These are phyloP conservation scores for Cliona cf. orientalis DNA, from an alignment of 37 sponge, comb jelly and placozoan genomes.

Conservation along the genomic window DNA sequence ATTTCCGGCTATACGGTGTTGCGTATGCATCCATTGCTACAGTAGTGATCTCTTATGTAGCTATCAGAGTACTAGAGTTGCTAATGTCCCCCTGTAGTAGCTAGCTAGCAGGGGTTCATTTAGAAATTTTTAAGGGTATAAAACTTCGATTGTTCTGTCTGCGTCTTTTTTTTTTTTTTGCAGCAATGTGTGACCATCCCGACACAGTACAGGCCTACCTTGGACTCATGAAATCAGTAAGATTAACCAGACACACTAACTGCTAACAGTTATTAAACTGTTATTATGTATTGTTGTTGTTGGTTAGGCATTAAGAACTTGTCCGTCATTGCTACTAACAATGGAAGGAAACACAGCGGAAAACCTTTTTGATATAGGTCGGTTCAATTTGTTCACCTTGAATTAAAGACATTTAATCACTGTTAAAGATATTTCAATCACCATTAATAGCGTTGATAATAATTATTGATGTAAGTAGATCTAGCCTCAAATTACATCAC, in stretches of 20 bases:
- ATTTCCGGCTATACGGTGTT: too few relatives aligned
- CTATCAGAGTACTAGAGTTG: background rate
- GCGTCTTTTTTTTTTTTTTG: background rate
- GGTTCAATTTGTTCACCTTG: too few relatives aligned
- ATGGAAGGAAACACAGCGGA: too few relatives aligned
- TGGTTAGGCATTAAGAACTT: slow-evolving; percentile 22
- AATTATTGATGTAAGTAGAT: background rate
- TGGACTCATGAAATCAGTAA: slow-evolving; percentile 25
- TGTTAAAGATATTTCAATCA: too few relatives aligned
- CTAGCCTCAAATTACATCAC: background rate
- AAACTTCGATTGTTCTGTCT: background rate
- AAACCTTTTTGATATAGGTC: too few relatives aligned
- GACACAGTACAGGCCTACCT: slow-evolving; percentile 51
- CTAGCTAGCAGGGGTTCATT: too few relatives aligned
- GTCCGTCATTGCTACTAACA: slow-evolving; percentile 8
- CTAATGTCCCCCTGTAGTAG: too few relatives aligned
- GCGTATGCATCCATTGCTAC: too few relatives aligned
- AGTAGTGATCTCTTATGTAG: background rate
- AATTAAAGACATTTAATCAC: too few relatives aligned
- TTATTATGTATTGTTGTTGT: background rate
- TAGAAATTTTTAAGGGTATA: background rate
- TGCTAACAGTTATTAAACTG: background rate
- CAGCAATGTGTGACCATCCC: slow-evolving; percentile 38
- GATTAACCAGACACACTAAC: background rate
- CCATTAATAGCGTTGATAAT: slow-evolving; percentile 20